Evolutionary conservation across 2,797 vertebrate genomes (phyloP).

Genomic region (Myripristis murdjan): DNA sequence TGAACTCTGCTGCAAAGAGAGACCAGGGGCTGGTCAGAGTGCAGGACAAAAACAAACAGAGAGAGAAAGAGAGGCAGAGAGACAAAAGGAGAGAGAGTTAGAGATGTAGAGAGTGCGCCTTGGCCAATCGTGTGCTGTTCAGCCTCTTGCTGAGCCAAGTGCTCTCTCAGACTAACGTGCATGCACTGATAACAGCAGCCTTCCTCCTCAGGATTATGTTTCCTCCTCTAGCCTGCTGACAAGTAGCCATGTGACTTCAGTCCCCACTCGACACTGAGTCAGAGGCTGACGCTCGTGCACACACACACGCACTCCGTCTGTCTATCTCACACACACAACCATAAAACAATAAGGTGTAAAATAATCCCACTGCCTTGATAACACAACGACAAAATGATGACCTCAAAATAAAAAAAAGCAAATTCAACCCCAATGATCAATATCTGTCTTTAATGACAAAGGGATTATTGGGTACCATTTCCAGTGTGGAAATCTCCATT

Average conservation of each 20-base stretch:
- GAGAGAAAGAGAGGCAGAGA: slow-evolving; percentile 26
- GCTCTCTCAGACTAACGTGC: slow-evolving; percentile 57
- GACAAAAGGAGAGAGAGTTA: slow-evolving; percentile 45
- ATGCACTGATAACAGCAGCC: slow-evolving; percentile 79
- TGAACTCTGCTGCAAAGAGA: slow-evolving; percentile 78
- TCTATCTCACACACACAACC: neutral
- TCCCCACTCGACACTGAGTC: slow-evolving; percentile 83
- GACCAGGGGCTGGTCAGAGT: slow-evolving; percentile 72
- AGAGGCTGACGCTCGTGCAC: slow-evolving; percentile 56
- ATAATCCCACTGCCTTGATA: neutral
- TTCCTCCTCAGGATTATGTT: slow-evolving; percentile 85
- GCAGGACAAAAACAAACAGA: slow-evolving; percentile 68
- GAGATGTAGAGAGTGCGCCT: slow-evolving; percentile 46
- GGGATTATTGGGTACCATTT: neutral
- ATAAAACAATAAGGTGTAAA: neutral
- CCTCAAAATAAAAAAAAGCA: slow-evolving; percentile 13
- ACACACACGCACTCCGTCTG: slow-evolving; percentile 2
- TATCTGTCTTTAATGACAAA: slow-evolving; percentile 16
- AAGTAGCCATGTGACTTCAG: slow-evolving; percentile 86
- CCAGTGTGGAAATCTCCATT: neutral
- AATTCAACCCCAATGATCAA: slow-evolving; percentile 22
- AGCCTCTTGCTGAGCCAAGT: slow-evolving; percentile 38
- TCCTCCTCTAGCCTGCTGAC: slow-evolving; percentile 84
- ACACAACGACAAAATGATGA: neutral
- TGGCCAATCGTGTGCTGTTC: slow-evolving; percentile 18